Evolutionary conservation across 2,113 vertebrate species (phyloP).

Genomic region (Lepidothrix coronata): DNA sequence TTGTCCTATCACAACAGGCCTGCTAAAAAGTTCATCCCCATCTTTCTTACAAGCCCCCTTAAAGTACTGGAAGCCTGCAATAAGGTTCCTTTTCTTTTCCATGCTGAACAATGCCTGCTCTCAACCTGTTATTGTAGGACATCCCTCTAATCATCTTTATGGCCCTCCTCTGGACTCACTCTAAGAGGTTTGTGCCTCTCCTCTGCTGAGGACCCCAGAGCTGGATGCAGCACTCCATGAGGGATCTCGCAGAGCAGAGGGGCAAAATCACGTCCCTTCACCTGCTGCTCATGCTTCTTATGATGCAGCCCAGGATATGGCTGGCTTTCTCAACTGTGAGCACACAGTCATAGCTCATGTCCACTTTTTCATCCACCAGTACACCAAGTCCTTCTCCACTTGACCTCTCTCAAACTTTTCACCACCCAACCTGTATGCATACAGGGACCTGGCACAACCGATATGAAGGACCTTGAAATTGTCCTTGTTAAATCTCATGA

Average conservation of each 20-base stretch:
- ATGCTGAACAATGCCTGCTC: background rate
- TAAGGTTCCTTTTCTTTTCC: background rate
- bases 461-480: background rate
- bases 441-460: background rate
- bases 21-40: background rate
- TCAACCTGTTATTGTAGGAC: background rate
- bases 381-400: background rate
- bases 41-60: background rate
- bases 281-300: background rate
- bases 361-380: background rate
- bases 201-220: background rate
- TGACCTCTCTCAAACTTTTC: background rate
- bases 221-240: background rate
- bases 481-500: background rate
- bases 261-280: background rate
- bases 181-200: background rate
- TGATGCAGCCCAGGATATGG: background rate
- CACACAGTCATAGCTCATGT: background rate
- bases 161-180: background rate
- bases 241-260: background rate
- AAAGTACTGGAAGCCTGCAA: background rate
- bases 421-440: background rate
- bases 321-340: background rate
- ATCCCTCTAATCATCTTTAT: background rate
- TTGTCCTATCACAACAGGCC: background rate